phyloP scores from a whole-genome alignment of 2,888 invertebrate species.

The Metopia argyrocephala region DNA sequence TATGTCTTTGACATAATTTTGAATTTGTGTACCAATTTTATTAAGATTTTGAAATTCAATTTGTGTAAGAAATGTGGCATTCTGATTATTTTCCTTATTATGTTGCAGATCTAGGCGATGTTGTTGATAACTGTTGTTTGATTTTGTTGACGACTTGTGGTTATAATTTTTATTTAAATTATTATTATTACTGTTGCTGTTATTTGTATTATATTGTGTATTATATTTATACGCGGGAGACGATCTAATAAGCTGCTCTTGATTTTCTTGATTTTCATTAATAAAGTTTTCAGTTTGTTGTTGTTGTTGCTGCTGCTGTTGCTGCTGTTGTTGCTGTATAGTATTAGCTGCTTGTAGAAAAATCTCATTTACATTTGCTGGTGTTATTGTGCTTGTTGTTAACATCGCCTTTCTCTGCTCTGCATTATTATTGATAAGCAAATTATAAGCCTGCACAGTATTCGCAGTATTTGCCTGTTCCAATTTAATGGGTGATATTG shows the following conservation, averaged over 20 bases:
- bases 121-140: slow-evolving; percentile 55
- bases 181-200: slow-evolving; percentile 64
- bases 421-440: slow-evolving; percentile 64
- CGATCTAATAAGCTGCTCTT: slow-evolving; percentile 79
- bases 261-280: slow-evolving; percentile 75
- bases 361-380: slow-evolving; percentile 59
- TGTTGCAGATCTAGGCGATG: slow-evolving; percentile 60
- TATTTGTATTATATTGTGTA: slow-evolving; percentile 54
- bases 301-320: slow-evolving; percentile 69
- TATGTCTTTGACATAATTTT: slow-evolving; percentile 78
- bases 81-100: slow-evolving; percentile 69
- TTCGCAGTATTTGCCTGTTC: slow-evolving; percentile 56
- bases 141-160: slow-evolving; percentile 59
- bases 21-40: slow-evolving; percentile 77
- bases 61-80: slow-evolving; percentile 74
- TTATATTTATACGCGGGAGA: slow-evolving; percentile 78
- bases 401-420: slow-evolving; percentile 76
- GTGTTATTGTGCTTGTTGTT: slow-evolving; percentile 69
- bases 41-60: slow-evolving; percentile 78
- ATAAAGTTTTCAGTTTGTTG: slow-evolving; percentile 66
- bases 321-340: slow-evolving; percentile 69
- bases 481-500: slow-evolving; percentile 71
- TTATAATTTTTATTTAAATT: slow-evolving; percentile 50
- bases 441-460: slow-evolving; percentile 51
- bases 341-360: slow-evolving; percentile 66